Percentiles rank a stretch among this genome's conserved stretches.
Conservation (phyloP, 2,797 vertebrate genomes). For the Aldrovandia affinis region DNA sequence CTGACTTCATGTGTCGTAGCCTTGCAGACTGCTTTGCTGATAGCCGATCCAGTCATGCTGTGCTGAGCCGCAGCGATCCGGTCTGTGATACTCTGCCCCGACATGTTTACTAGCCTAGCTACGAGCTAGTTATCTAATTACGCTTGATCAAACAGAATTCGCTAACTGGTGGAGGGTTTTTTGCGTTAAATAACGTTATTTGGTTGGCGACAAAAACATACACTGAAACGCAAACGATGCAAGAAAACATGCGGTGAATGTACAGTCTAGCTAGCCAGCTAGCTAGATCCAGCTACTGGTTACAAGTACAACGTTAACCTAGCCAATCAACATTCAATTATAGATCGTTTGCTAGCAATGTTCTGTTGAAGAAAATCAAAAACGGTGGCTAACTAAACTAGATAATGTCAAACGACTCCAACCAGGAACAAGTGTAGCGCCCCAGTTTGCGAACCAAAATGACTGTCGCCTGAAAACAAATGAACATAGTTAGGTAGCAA, state of each 20-base stretch:
- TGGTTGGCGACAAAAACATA: constrained; percentile 14
- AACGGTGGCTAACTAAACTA: constrained; percentile 53
- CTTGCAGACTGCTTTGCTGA: constrained; percentile 87
- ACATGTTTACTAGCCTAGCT: constrained; percentile 70
- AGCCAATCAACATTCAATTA: background rate
- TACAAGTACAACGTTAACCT: background rate
- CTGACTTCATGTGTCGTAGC: constrained; percentile 89
- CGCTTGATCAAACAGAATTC: constrained; percentile 15
- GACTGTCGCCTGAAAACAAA: constrained; percentile 63
- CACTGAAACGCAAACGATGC: constrained; percentile 14
- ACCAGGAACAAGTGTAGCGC: constrained; percentile 68
- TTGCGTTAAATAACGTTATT: constrained; percentile 6
- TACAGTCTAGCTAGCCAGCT: constrained; percentile 43
- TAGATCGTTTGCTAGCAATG: background rate
- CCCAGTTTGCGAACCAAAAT: constrained; percentile 61
- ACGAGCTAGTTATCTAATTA: background rate
- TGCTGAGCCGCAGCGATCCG: constrained; percentile 92
- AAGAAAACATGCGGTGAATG: background rate
- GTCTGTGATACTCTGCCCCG: constrained; percentile 90
- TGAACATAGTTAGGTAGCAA: constrained; percentile 67
- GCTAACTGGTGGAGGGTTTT: constrained; percentile 3
- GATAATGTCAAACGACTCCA: constrained; percentile 62
- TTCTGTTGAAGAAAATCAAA: background rate
- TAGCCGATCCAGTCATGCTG: constrained; percentile 91
- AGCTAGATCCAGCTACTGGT: constrained; percentile 33